Evolutionary conservation across 2,797 vertebrate species (phyloP), one percentile per base, ranked within the genome.

Genomic region (Chrysocyon brachyurus): DNA sequence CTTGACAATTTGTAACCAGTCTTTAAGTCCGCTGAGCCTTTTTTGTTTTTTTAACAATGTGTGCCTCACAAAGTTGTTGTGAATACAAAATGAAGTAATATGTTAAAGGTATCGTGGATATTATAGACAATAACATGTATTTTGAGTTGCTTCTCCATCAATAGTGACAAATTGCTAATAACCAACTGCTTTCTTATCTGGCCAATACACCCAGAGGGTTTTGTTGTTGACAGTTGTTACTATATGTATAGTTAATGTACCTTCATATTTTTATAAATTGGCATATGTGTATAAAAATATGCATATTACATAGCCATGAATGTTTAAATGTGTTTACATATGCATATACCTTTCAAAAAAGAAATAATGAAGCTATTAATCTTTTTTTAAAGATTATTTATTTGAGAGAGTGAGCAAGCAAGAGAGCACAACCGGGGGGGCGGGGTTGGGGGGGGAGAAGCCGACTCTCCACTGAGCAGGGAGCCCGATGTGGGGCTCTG

Each of bases 21-120:
- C 49, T 77, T 81, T 49, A 77, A 89, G 40, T n/a, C 28, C 49
- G 78, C 15, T 84, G 46, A 77, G 26, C 17, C 57, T 73, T 14
- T 72, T 85, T 66, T 40, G 2, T 40, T 40, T 63, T 91, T 94
- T 59, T 2, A 79, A 79, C 7, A 88, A 73, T 19, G 31, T 52
- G 49, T n/a, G 31, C 79, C 14, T 89, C 52, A 68, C 15, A 88
- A 82, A 97, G 5, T n/a, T 91, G 63, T 63, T 56, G 52, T 87
- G 59, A 86, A 87, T 89, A 97, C n/a, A 92, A 90, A 83, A 92
- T 57, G 31, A 94, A 94, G 61, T 64, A 92, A 36, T 61, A 83
- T 85, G 21, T 64, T 82, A 86, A 56, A 56, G 1, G 31, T 73
- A 24, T 24, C 28, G 26, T 57, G 46, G 28, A n/a, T 72, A 61